Base-by-base conservation (phyloP, 2,113 vertebrate genomes). In the Corvus hawaiiensis region DNA sequence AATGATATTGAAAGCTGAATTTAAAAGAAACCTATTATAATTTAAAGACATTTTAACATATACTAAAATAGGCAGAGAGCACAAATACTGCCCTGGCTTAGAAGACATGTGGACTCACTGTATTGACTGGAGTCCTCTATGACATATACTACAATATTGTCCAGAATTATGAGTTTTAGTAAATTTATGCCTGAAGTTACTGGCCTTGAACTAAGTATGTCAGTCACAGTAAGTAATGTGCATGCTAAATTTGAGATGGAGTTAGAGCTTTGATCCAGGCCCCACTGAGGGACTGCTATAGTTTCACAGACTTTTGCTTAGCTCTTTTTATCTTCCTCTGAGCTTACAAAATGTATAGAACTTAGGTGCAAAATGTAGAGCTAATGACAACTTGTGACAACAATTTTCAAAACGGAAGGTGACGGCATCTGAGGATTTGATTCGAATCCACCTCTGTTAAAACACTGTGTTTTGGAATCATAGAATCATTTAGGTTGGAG, bases 371-470 rank as follows among this genome's bases (percentile, higher is more conserved):
- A 79, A 83, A 67, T 30, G 55, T 37, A 51, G 12, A 62, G 12
- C 13, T 55, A 59, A 55, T n/a, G 17, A 32, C 15, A 14, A 37
- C 6, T 44, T 44, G 13, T 66, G 20, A 12, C 8, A 37, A 51
- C 4, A 77, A 1, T 52, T 87, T 78, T 88, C 15, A 63, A 78
- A 81, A 66, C 10, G 4, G 15, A 71, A 58, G 11, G 1, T 62
- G 9, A 49, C 19, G 46, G 8, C 5, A 8, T 20, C 9, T 79
- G 56, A 75, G 67, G 16, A 75, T 44, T n/a, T 37, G 10, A 13
- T 44, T 58, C 0, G 0, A 22, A 55, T 16, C 3, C 11, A 54
- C 19, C 8, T 84, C 69, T 82, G 28, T 5, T 72, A 63, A 82
- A 35, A 62, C 12, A 64, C 3, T 30, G 4, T 39, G 4, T 55